Evolutionary conservation across 2,797 vertebrate species (phyloP).

Genomic region (Apogon hyalosoma): DNA sequence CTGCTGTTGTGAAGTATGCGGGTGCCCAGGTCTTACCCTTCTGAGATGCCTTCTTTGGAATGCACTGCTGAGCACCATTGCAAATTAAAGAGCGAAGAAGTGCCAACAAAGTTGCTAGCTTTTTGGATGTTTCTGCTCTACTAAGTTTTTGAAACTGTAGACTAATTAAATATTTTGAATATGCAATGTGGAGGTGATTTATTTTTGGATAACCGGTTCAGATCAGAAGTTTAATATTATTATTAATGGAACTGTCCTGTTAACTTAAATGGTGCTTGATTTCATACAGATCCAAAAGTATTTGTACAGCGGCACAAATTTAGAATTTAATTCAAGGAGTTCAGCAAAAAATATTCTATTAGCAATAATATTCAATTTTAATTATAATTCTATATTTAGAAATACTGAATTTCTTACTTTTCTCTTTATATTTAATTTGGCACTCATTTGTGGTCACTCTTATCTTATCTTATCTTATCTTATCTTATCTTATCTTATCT

Average conservation of each 20-base stretch:
- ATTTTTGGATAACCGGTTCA: not conserved
- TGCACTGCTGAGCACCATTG: slow-evolving; percentile 11
- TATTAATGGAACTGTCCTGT: not conserved
- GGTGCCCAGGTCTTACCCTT: slow-evolving; percentile 16
- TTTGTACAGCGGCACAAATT: not conserved
- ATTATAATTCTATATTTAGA: too few species aligned
- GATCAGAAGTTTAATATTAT: slow-evolving; percentile 3
- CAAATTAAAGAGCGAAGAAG: slow-evolving; percentile 8
- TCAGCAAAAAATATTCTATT: too few species aligned
- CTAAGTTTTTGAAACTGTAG: not conserved
- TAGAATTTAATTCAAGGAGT: too few species aligned
- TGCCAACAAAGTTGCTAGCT: slow-evolving; percentile 1
- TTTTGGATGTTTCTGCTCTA: slow-evolving; percentile 3
- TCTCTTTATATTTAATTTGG: too few species aligned
- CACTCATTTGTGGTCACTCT: too few species aligned
- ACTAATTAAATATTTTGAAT: not conserved
- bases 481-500: too few species aligned
- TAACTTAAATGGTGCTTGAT: not conserved
- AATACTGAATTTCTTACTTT: too few species aligned
- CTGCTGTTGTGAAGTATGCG: slow-evolving; percentile 10
- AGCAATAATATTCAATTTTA: too few species aligned
- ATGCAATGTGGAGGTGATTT: not conserved
- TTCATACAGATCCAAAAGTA: not conserved
- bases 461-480: too few species aligned
- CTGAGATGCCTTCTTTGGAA: not conserved